These are phyloP conservation scores for Borostomias antarcticus DNA, from an alignment of 2,797 vertebrate genomes.

Conservation along the genomic window DNA sequence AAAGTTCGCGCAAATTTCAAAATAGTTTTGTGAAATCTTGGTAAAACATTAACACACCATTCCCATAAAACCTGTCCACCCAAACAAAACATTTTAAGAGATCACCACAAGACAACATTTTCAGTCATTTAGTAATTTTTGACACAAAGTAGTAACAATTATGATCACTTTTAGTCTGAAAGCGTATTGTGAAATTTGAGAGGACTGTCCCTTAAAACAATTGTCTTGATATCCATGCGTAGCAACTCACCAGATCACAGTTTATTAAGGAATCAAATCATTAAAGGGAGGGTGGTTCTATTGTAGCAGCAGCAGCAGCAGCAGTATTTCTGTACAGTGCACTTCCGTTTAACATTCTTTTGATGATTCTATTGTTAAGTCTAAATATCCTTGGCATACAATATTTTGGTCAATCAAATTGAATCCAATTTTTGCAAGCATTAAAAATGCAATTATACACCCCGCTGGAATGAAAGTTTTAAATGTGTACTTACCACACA, in stretches of 20 bases:
- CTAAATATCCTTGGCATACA: slow-evolving; percentile 49
- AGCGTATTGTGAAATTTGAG: slow-evolving; percentile 58
- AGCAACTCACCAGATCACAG: slow-evolving; percentile 71
- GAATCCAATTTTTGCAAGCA: slow-evolving; percentile 59
- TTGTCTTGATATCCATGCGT: slow-evolving; percentile 69
- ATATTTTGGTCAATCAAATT: slow-evolving; percentile 45
- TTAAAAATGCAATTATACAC: slow-evolving; percentile 62
- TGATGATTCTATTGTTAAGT: slow-evolving; percentile 44
- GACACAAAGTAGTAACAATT: slow-evolving; percentile 30
- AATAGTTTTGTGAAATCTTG: slow-evolving; percentile 3
- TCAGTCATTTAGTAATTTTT: background rate
- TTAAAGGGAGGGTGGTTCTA: slow-evolving; percentile 70
- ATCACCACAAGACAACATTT: background rate
- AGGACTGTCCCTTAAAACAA: slow-evolving; percentile 69
- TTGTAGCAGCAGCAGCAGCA: slow-evolving; percentile 77
- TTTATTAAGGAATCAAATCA: slow-evolving; percentile 69
- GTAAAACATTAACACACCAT: slow-evolving; percentile 8
- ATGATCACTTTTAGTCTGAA: slow-evolving; percentile 29
- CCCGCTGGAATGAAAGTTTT: slow-evolving; percentile 80
- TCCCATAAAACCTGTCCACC: slow-evolving; percentile 11
- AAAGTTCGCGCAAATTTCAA: slow-evolving; percentile 55
- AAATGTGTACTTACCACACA: slow-evolving; percentile 81
- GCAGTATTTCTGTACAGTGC: slow-evolving; percentile 73
- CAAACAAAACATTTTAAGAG: background rate
- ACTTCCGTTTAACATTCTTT: slow-evolving; percentile 63